phyloP scores from a whole-genome alignment of 2,888 invertebrate genomes.

The Aphidius colemani region DNA sequence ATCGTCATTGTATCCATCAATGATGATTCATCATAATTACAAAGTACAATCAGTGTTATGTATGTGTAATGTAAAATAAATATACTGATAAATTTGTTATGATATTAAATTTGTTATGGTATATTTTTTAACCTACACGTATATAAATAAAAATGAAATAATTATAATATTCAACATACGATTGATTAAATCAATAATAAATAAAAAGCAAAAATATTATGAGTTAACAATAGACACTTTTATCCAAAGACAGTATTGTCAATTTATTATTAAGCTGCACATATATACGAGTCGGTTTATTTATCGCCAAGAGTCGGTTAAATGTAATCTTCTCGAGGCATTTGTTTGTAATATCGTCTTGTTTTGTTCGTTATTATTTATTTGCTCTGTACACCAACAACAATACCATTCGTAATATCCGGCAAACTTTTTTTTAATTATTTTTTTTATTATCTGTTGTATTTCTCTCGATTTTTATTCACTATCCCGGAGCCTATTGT shows the following conservation, averaged over 20 bases:
- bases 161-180: no score
- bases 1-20: no score
- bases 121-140: no score
- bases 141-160: no score
- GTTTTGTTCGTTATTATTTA: conserved; percentile 54
- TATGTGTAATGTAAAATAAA: no score
- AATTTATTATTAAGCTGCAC: conserved; percentile 12
- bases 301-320: conserved; percentile 37
- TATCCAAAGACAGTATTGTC: conserved; percentile 10
- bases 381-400: conserved; percentile 31
- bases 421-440: conserved; percentile 16
- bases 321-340: conserved; percentile 50
- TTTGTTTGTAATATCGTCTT: conserved; percentile 47
- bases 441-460: conserved; percentile 14
- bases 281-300: conserved; percentile 8
- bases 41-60: no score
- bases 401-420: conserved; percentile 34
- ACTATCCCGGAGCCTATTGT: background rate
- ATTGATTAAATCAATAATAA: no score
- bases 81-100: no score
- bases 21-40: no score
- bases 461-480: background rate
- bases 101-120: no score
- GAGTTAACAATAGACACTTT: conserved; percentile 48
- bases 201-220: no score